These are phyloP conservation scores for Arvicanthis niloticus DNA, from an alignment of 2,113 vertebrate genomes.

Conservation along the genomic window DNA sequence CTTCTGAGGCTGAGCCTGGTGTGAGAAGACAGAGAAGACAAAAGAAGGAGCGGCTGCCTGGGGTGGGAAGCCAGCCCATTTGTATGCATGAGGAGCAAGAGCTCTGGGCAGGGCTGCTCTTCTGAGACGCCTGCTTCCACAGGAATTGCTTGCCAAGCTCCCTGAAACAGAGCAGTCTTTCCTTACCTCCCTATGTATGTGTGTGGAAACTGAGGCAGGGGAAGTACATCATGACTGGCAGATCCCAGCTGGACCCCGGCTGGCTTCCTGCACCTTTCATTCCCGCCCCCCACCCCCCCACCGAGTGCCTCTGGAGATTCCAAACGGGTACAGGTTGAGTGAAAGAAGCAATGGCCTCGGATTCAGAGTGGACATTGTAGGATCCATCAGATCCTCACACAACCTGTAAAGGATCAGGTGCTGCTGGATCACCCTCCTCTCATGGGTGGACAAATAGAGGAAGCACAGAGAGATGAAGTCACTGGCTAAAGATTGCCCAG, in stretches of 20 bases:
- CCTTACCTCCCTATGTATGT: background rate
- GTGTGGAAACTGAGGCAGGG: slow-evolving; percentile 47
- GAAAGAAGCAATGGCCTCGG: rapidly evolving
- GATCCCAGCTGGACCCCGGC: background rate
- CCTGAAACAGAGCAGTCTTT: background rate
- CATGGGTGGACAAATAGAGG: background rate
- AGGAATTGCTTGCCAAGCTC: background rate
- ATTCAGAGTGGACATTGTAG: background rate
- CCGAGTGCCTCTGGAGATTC: background rate
- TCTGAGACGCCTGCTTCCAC: slow-evolving; percentile 42
- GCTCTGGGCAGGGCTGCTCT: slow-evolving; percentile 29
- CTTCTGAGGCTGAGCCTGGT: slow-evolving; percentile 58
- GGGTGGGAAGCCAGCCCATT: slow-evolving; percentile 46
- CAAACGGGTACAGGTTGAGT: background rate
- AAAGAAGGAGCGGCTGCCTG: slow-evolving; percentile 55
- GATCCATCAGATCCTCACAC: background rate
- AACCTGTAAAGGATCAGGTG: background rate
- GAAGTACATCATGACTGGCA: background rate
- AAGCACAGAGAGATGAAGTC: background rate
- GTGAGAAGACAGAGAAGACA: slow-evolving; percentile 71
- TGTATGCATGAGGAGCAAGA: slow-evolving; percentile 30
- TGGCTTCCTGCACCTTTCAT: background rate
- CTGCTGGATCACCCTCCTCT: background rate
- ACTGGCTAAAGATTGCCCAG: background rate
- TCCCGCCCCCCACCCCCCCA: background rate